Base-by-base conservation (phyloP, 2,797 vertebrate species). In the Xenops minutus region DNA sequence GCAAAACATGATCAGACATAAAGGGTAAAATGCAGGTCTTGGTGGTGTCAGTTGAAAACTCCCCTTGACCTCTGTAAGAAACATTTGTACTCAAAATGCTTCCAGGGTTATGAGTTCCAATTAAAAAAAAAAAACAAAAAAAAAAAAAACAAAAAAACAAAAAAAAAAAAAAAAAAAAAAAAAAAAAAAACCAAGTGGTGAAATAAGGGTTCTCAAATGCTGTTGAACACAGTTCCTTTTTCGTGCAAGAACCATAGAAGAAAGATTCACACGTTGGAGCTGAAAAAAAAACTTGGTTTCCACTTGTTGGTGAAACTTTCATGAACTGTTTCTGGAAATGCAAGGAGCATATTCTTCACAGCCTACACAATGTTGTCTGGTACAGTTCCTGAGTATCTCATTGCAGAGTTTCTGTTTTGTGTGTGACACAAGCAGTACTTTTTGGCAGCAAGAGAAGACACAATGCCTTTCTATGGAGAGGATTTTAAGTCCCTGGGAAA, bases 1-100 rank as follows among this genome's bases (percentile, higher is more conserved):
- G 1, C 55, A 76, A 58, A 86, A 51, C 12, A 0, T 37, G 8
- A 12, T 90, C 51, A 79, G 49, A 71, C 9, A 3, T 11, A 26
- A 71, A 20, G 32, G 41, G 41, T 67, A 76, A 41, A 94, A 84
- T 64, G 55, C 63, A 84, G 34, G 27, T 81, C 66, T 23, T 39
- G n/a, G 32, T 91, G 69, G 61, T 44, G 34, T 82, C 83, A 79
- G 24, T 17, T 91, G 52, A 94, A 93, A 96, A 92, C 16, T 87
- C n/a, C 68, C 71, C 55, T 36, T 86, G 71, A 39, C 44, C 54
- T 80, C 22, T 52, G 22, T 73, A 66, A 77, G 58, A 88, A 54
- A 10, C 14, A 30, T 24, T 81, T 66, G 26, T 78, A 52, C 48
- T 81, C 55, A 79, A 48, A 91, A 84, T 81, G 22, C 22, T 87